Conservation (phyloP, 2,797 vertebrate genomes). For the Danionella dracula region DNA sequence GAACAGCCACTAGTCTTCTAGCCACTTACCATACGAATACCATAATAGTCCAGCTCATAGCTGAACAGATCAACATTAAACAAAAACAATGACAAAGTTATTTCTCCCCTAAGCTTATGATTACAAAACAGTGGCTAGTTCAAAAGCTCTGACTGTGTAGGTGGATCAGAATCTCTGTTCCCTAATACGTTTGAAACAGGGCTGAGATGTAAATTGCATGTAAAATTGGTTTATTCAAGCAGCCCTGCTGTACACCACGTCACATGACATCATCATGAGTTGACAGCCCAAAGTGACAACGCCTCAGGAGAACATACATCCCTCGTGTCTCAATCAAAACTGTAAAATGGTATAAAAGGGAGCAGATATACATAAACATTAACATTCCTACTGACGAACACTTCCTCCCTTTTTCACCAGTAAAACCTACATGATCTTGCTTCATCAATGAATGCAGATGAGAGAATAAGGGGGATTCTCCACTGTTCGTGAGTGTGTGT, state of each 20-base stretch:
- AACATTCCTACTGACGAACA: no score
- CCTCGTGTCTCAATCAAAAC: background rate
- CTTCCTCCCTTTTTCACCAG: no score
- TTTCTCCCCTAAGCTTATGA: background rate
- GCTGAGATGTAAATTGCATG: background rate
- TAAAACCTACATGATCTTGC: conserved; percentile 1
- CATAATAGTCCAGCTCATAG: background rate
- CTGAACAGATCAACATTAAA: background rate
- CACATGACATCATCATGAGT: background rate
- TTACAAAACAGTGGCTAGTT: background rate
- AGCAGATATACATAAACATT: no score
- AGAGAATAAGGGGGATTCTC: conserved; percentile 24
- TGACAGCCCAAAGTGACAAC: background rate
- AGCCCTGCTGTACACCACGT: background rate
- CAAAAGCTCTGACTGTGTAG: conserved; percentile 8
- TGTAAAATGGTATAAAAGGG: no score
- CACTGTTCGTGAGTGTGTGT: conserved; percentile 34
- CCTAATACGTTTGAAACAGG: background rate
- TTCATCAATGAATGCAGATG: conserved; percentile 24
- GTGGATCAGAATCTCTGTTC: conserved; percentile 6
- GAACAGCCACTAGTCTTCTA: background rate
- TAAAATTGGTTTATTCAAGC: background rate
- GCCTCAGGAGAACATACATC: background rate
- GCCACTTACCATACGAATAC: background rate
- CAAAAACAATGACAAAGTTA: background rate